These are phyloP conservation scores for Lucilia cuprina DNA, from an alignment of 1,140 invertebrate species.

Conservation along the genomic window DNA sequence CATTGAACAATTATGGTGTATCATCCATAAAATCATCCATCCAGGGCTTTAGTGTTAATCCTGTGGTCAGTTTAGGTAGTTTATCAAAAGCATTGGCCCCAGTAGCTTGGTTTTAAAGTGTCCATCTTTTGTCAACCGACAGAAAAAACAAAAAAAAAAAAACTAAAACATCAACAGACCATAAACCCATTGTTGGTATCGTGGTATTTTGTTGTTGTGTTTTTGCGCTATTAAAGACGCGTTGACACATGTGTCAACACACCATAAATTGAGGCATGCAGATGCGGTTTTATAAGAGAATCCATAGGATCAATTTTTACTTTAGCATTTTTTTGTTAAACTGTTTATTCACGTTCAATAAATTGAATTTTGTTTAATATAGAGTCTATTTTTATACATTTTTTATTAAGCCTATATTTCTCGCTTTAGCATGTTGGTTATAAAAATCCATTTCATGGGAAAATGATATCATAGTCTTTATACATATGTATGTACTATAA, in stretches of 20 bases:
- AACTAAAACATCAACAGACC: background rate
- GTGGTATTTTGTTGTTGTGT: background rate
- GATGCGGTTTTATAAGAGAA: background rate
- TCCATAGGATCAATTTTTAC: background rate
- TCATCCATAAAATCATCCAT: background rate
- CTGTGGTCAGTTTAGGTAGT: background rate
- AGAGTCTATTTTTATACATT: background rate
- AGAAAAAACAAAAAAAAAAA: background rate
- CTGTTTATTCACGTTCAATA: background rate
- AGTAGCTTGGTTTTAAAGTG: background rate
- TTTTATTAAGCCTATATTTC: background rate
- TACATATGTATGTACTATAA: background rate
- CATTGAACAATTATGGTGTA: background rate
- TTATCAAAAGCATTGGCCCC: background rate
- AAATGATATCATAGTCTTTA: background rate
- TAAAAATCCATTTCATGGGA: background rate
- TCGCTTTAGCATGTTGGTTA: background rate
- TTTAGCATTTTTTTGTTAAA: background rate
- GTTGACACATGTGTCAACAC: background rate
- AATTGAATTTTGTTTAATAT: background rate
- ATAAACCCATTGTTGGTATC: background rate
- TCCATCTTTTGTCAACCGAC: background rate
- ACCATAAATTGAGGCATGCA: conserved; percentile 1
- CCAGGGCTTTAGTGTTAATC: background rate
- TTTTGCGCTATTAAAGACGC: background rate